Conservation (phyloP, 2,888 invertebrate genomes). For the Exocentrus adspersus region DNA sequence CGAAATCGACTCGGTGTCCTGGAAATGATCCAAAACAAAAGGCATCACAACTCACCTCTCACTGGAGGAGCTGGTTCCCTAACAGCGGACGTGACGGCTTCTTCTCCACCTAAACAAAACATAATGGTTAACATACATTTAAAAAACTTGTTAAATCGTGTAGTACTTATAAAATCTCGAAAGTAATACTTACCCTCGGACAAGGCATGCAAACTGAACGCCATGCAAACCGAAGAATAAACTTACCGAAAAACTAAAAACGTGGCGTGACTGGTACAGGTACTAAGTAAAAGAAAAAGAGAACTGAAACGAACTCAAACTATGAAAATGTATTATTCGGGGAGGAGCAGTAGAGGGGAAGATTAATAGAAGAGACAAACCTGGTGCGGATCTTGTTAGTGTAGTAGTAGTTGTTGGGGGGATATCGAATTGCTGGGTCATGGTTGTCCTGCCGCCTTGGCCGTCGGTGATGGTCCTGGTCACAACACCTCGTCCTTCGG, state of each 20-base stretch:
- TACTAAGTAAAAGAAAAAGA: too few species aligned
- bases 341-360: constrained; percentile 10
- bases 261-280: constrained; percentile 13
- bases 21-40: too few species aligned
- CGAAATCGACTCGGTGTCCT: too few species aligned
- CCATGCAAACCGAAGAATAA: constrained; percentile 48
- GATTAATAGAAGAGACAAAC: constrained; percentile 48
- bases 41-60: constrained; percentile 23
- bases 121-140: too few species aligned
- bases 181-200: constrained; percentile 40
- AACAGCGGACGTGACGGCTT: constrained; percentile 31
- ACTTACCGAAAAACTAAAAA: constrained; percentile 47
- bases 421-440: constrained; percentile 56
- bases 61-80: constrained; percentile 30
- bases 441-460: constrained; percentile 55
- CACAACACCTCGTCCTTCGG: constrained; percentile 46
- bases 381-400: constrained; percentile 50
- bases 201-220: constrained; percentile 40
- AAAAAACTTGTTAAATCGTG: too few species aligned
- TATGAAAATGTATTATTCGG: constrained; percentile 30
- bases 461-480: constrained; percentile 52
- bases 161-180: constrained; percentile 3
- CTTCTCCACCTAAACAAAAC: constrained; percentile 45
- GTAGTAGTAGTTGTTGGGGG: constrained; percentile 50
- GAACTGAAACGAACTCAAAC: constrained; percentile 26